Evolutionary conservation across 2,797 vertebrate genomes (phyloP), one percentile per base, ranked within the genome.

Genomic region (Dallia pectoralis): DNA sequence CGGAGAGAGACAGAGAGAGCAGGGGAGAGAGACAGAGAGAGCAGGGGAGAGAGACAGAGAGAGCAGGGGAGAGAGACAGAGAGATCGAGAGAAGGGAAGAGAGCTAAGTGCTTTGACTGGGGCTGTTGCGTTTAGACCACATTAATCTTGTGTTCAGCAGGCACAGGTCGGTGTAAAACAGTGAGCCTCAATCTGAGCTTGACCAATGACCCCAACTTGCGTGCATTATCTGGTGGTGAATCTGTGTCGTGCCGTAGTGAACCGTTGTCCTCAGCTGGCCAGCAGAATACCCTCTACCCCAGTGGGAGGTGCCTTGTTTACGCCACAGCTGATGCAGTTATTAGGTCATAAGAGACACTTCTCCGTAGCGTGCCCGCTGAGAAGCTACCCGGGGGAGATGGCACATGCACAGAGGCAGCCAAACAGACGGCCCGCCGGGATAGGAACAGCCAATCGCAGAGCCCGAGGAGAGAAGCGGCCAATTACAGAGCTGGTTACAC

Each of bases 301-400:
- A 0, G 40, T 87, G 86, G 89, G 88, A 9, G 71, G 36, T 27
- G 18, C 81, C 86, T 90, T 91, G 90, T 92, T 92, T 92, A 90
- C 89, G 65, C 77, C 66, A 29, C 87, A 87, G 89, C 89, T 90
- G 87, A 91, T 78, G 84, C 86, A 81, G 81, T 87, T 81, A 79
- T 81, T 72, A 53, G 85, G 82, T 90, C 71, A 51, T 79, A 84
- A 78, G 81, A 79, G 76, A 67, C 86, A 72, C 72, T 47, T 77
- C 77, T 80, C 78, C 29, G 77, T 67, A 75, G 62, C 74, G 0
- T 70, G 74, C 74, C 88, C 84, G 67, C 71, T 0, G 90, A 81
- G 89, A 86, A 65, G 0, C 30, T n/a, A 71, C 75, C 29, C 80
- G 53, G n/a, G 72, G 74, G 71, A 27, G 77, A 1, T 67, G 70